Percentiles rank a stretch among this genome's conserved stretches.
These are phyloP conservation scores for Leucophenga montana DNA, from an alignment of 2,888 invertebrate genomes.

Conservation along the genomic window DNA sequence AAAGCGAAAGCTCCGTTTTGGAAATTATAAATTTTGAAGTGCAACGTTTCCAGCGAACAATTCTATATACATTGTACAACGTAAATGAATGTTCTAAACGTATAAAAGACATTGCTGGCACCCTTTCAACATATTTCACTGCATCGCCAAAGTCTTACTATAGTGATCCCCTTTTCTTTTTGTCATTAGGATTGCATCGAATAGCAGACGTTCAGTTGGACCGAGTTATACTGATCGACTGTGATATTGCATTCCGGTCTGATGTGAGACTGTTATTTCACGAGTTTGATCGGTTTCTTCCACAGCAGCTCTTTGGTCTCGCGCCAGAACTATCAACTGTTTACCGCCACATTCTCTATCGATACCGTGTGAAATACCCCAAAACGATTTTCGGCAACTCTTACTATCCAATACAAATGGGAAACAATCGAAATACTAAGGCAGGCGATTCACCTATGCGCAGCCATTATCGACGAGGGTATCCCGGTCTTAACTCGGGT, in stretches of 20 bases:
- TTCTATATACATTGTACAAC: conserved; percentile 76
- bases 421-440: conserved; percentile 39
- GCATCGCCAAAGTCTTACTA: conserved; percentile 82
- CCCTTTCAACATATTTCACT: conserved; percentile 82
- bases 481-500: conserved; percentile 88
- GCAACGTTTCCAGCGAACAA: conserved; percentile 70
- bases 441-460: conserved; percentile 43
- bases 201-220: conserved; percentile 78
- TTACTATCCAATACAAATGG: conserved; percentile 63
- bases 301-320: conserved; percentile 80
- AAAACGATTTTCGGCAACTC: conserved; percentile 77
- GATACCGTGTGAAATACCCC: conserved; percentile 79
- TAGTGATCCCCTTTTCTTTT: conserved; percentile 84
- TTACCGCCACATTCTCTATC: conserved; percentile 82
- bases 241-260: conserved; percentile 82
- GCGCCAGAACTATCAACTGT: conserved; percentile 85
- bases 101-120: conserved; percentile 78
- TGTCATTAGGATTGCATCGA: conserved; percentile 82
- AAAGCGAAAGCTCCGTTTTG: conserved; percentile 76
- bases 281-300: conserved; percentile 79
- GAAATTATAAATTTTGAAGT: conserved; percentile 73
- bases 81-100: conserved; percentile 77
- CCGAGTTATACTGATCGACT: conserved; percentile 82
- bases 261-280: conserved; percentile 80
- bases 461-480: conserved; percentile 73